Evolutionary conservation across 2,888 invertebrate genomes (phyloP).

Genomic region (Apodemia duryi): DNA sequence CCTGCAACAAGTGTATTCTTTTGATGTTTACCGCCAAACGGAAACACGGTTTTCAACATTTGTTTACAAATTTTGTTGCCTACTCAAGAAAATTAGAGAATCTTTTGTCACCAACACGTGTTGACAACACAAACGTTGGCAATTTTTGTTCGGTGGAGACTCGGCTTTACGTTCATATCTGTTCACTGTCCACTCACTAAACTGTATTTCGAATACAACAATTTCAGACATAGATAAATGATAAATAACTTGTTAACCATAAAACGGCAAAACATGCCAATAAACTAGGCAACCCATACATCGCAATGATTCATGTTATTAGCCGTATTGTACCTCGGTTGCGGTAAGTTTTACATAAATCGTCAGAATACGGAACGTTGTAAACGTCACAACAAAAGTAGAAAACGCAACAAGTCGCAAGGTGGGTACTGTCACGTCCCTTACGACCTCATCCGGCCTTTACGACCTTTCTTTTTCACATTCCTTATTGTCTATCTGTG

Average conservation of each 20-base stretch:
- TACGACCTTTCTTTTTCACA: constrained; percentile 39
- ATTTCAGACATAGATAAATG: not conserved
- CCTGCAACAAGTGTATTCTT: no score
- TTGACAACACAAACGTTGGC: no score
- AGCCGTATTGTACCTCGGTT: not conserved
- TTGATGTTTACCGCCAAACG: no score
- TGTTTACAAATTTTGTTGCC: no score
- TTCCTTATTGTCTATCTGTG: constrained; percentile 12
- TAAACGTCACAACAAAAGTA: constrained; percentile 46
- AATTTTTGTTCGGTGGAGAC: no score
- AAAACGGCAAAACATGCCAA: not conserved
- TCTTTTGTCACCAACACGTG: no score
- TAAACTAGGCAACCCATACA: constrained; percentile 4
- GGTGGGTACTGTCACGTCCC: constrained; percentile 37
- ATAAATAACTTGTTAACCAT: not conserved
- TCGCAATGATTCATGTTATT: constrained; percentile 6
- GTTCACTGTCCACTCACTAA: no score
- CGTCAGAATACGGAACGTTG: constrained; percentile 42
- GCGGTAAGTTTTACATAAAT: constrained; percentile 18
- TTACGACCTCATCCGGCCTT: constrained; percentile 49
- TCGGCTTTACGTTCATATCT: no score
- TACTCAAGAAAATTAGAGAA: no score
- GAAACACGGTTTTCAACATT: no score
- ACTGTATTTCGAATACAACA: not conserved
- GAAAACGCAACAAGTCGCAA: constrained; percentile 63